Base-by-base conservation (phyloP, 2,797 vertebrate genomes). In the Epinephelus coioides region DNA sequence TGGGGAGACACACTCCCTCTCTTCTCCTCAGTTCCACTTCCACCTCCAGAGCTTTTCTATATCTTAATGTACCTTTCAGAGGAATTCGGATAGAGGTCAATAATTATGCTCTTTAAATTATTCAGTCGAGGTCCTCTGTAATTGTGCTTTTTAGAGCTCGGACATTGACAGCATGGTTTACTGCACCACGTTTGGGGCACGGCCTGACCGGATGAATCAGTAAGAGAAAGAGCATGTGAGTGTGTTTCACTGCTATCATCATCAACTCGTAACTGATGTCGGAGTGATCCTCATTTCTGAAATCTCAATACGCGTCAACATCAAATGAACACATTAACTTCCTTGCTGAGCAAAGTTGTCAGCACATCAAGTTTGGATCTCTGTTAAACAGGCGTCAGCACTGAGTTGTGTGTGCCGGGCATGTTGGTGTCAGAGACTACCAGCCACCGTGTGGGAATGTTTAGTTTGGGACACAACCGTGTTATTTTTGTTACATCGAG, bases 381-480 rank as follows among this genome's bases (percentile, higher is more conserved):
- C 50, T 53, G 62, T 76, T 61, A 55, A 79, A 79, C 91, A 95
- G 93, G 55, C 94, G 89, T 94, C 94, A 94, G 94, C 54, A 43
- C 50, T 4, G 34, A 34, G 55, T 91, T 94, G 90, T 94, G 95
- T 93, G 95, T 90, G 95, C 95, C 88, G 95, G 96, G 95, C 95
- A 95, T 53, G 92, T 91, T 92, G 94, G 93, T 95, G 94, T 90
- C 94, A 84, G 88, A 94, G 95, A 95, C 96, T 93, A 95, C 93
- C 94, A 94, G 93, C 96, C 95, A 85, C 94, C 94, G 94, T 96
- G 97, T 98, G 97, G 96, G 97, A 97, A 98, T 97, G 97, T 99
- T 99, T 98, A 96, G 96, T 97, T 97, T 97, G 96, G 96, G 97
- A 96, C 94, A 95, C 95, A 96, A 96, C 97, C 94, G 89, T 98